Evolutionary conservation across 92 coral and sea anemone genomes (phyloP), one percentile per base, ranked within the genome.

Genomic region (Phenganax marumi): DNA sequence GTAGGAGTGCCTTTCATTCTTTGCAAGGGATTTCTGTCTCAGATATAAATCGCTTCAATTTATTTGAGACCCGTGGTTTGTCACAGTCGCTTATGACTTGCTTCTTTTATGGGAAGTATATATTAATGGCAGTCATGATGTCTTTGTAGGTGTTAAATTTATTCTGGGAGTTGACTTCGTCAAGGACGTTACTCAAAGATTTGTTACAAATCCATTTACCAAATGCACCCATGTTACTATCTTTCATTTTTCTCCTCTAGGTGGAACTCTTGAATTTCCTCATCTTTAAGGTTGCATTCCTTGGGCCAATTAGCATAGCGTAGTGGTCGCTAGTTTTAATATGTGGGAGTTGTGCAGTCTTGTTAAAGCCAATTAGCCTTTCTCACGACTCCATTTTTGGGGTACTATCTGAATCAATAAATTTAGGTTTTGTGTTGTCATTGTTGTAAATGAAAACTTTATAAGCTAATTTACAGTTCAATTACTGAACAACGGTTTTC

Each of bases 11-110:
- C 79, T 85, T 54, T 71, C 88, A 51, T 79, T 79, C 58, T 64
- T 80, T 22, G 80, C 81, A 73, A 85, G 50, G 52, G 61, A 85
- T 85, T 76, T 60, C 46, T 85, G 85, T 26, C 85, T 75, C 60
- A 68, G 79, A 79, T 50, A 85, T 78, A 43, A 76, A 74, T 23
- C 58, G n/a, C 77, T 85, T 85, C 54, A 79, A 77, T 22, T 63
- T 82, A 60, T 61, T 75, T 69, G 88, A 46, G 25, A 85, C 68
- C 76, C 76, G 48, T 22, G 76, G 76, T 71, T 71, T 71, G 47
- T 72, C 77, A 14, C 18, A 72, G 19, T 22, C 50, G 71, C 60
- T 75, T 54, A 72, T 84, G 46, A 69, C 73, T 47, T 64, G 81
- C 56, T 63, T 25, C 26, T 66, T 84, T 63, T 70, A 50, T 17